These are phyloP conservation scores for Hemichromis elongatus DNA, from an alignment of 2,113 vertebrate genomes.

Conservation along the genomic window DNA sequence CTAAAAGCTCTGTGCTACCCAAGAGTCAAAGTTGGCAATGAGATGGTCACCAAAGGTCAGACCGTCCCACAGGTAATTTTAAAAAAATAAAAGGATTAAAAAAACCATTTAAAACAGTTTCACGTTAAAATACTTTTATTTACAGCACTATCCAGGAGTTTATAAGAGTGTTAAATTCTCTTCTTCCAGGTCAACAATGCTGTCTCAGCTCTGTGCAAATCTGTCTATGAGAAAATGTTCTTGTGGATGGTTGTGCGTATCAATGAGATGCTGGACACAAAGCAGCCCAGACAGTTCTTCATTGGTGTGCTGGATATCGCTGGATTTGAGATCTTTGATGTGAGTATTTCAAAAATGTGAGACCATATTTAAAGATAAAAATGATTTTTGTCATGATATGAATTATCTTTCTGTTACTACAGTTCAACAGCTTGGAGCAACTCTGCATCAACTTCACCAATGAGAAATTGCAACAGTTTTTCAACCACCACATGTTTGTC, in stretches of 20 bases:
- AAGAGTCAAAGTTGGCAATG: conserved; percentile 65
- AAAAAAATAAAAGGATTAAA: neutral
- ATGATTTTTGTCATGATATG: neutral
- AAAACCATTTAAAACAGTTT: neutral
- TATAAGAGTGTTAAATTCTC: neutral
- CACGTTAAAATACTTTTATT: neutral
- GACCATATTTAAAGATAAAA: neutral
- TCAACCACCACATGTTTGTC: conserved; percentile 82
- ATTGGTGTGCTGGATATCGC: conserved; percentile 78
- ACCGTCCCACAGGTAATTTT: conserved; percentile 62
- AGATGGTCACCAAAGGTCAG: conserved; percentile 66
- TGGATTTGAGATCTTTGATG: conserved; percentile 80
- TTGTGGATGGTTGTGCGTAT: conserved; percentile 79
- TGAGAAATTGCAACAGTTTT: conserved; percentile 88
- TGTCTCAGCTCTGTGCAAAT: conserved; percentile 70
- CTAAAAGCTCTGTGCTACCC: conserved; percentile 74
- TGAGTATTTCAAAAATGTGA: conserved; percentile 24
- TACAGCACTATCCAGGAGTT: neutral
- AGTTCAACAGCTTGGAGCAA: conserved; percentile 88
- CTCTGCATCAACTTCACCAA: conserved; percentile 89
- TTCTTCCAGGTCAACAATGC: conserved; percentile 67
- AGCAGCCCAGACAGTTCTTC: conserved; percentile 68
- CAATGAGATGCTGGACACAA: conserved; percentile 78
- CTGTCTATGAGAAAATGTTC: conserved; percentile 80
- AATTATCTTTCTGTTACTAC: neutral